Percentiles rank a stretch among this genome's conserved stretches.
Conservation (phyloP, 1,140 invertebrate species). For the Musca domestica region DNA sequence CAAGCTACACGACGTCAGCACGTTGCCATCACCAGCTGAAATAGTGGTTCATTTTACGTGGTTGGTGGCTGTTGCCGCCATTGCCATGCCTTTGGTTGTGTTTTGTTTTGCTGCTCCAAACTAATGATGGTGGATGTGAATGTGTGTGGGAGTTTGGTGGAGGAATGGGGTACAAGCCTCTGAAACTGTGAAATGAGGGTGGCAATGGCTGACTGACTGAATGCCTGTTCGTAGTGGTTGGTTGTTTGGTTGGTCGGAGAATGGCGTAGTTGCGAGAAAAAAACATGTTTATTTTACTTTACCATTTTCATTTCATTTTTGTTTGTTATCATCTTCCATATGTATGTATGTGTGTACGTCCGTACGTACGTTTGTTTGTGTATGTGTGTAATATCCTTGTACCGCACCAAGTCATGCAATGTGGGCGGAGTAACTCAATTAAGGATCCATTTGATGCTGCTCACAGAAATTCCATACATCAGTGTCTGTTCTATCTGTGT, state of each 20-base stretch:
- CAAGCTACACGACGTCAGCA: background rate
- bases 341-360: background rate
- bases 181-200: background rate
- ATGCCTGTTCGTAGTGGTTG: background rate
- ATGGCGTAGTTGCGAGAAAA: background rate
- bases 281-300: conserved; percentile 18
- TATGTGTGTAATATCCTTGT: conserved; percentile 10
- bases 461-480: conserved; percentile 33
- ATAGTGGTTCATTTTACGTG: background rate
- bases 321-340: background rate
- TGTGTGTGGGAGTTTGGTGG: background rate
- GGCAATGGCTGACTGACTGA: background rate
- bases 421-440: conserved; percentile 53
- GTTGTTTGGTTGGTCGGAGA: background rate
- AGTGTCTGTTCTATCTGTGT: background rate
- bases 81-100: no score
- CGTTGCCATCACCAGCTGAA: background rate
- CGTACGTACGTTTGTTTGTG: background rate
- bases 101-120: no score
- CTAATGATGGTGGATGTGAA: background rate
- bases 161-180: background rate
- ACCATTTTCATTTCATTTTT: background rate
- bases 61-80: background rate
- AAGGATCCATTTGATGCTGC: conserved; percentile 53
- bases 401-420: background rate